Evolutionary conservation across 1,140 invertebrate species (phyloP).

Genomic region (Drosophila subobscura): DNA sequence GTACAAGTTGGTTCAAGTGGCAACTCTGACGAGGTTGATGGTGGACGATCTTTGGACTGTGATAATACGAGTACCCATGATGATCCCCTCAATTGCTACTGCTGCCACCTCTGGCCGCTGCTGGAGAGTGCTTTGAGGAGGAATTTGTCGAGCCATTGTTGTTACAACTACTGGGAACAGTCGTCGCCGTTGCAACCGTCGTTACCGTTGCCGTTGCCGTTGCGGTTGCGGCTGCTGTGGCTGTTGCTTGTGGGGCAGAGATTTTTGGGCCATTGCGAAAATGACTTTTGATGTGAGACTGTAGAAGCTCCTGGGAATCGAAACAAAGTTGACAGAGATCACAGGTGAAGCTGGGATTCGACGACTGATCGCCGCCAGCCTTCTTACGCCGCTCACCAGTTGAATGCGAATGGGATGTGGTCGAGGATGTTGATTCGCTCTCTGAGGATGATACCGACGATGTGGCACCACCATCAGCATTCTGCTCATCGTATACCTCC

Average conservation of each 20-base stretch:
- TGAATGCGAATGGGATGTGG: conserved; percentile 57
- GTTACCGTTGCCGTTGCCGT: not conserved
- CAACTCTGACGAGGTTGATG: no score
- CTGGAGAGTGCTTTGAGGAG: no score
- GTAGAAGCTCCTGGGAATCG: conserved; percentile 77
- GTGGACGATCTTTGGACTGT: not conserved
- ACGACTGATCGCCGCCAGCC: conserved; percentile 48
- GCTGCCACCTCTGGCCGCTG: conserved; percentile 1
- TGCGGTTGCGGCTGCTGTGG: conserved; percentile 1
- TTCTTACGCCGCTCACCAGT: conserved; percentile 74
- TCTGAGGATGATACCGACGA: conserved; percentile 59
- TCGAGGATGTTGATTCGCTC: conserved; percentile 63
- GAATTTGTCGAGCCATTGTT: not conserved
- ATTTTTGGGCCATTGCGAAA: conserved; percentile 75
- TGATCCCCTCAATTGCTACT: not conserved
- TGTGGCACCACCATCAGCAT: conserved; percentile 15
- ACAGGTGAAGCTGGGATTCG: conserved; percentile 74
- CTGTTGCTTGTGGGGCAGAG: not conserved
- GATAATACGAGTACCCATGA: not conserved
- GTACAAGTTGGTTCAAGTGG: no score
- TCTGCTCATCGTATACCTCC: conserved; percentile 19
- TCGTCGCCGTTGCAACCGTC: not conserved
- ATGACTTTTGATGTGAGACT: conserved; percentile 81
- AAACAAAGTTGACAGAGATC: conserved; percentile 83
- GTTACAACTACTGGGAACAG: conserved; percentile 2